Evolutionary conservation across 2,888 invertebrate genomes (phyloP).

Genomic region (Calameuta pallipes): DNA sequence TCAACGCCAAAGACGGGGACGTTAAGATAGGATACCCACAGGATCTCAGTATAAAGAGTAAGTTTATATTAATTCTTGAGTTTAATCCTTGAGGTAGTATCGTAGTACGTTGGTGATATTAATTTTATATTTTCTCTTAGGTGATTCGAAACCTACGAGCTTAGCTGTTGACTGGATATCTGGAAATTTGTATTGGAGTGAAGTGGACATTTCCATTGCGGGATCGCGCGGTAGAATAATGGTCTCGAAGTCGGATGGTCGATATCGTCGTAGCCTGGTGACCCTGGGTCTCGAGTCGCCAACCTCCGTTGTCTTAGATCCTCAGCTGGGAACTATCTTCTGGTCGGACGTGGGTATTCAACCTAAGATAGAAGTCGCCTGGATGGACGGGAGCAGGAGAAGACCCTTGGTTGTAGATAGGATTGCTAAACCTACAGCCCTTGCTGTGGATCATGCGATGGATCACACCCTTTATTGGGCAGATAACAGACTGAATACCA

Average conservation of each 20-base stretch:
- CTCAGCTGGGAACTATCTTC: slow-evolving; percentile 86
- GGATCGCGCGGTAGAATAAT: slow-evolving; percentile 85
- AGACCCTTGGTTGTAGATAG: slow-evolving; percentile 83
- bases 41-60: slow-evolving; percentile 81
- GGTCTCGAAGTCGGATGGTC: slow-evolving; percentile 89
- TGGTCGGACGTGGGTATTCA: slow-evolving; percentile 94
- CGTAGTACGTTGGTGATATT: background rate
- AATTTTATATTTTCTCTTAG: slow-evolving; percentile 53
- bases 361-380: slow-evolving; percentile 93
- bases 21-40: slow-evolving; percentile 88
- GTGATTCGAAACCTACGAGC: slow-evolving; percentile 86
- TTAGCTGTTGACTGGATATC: slow-evolving; percentile 95
- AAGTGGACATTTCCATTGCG: slow-evolving; percentile 75
- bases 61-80: slow-evolving; percentile 20
- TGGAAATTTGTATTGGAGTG: slow-evolving; percentile 95
- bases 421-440: slow-evolving; percentile 87
- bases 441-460: slow-evolving; percentile 91
- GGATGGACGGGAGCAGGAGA: slow-evolving; percentile 96
- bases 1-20: slow-evolving; percentile 80
- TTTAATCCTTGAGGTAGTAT: background rate
- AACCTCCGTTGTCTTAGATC: slow-evolving; percentile 89
- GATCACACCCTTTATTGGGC: slow-evolving; percentile 95
- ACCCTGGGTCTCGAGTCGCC: slow-evolving; percentile 86
- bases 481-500: slow-evolving; percentile 90
- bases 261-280: slow-evolving; percentile 86